Percentiles rank a stretch among this genome's conserved stretches.
Conservation (phyloP, 2,113 vertebrate species). For the Forbesichthys papilliferus region DNA sequence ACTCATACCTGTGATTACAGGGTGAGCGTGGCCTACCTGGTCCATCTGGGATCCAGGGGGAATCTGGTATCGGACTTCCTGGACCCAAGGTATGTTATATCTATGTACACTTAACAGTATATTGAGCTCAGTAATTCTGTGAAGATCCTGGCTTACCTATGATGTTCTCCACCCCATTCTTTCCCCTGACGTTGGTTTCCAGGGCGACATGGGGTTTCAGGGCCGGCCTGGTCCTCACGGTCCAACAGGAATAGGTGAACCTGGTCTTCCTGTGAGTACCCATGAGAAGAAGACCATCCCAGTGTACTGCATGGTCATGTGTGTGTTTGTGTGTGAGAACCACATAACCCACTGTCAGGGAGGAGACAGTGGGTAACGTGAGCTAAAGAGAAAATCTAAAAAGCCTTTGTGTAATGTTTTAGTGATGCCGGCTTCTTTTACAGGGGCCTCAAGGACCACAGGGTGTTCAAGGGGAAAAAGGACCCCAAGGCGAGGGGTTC, state of each 20-base stretch:
- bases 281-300: background rate
- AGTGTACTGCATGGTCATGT: background rate
- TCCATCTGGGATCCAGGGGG: constrained; percentile 83
- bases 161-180: background rate
- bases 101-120: background rate
- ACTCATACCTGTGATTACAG: constrained; percentile 66
- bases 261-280: constrained; percentile 81
- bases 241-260: constrained; percentile 84
- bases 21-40: constrained; percentile 84
- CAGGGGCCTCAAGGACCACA: constrained; percentile 89
- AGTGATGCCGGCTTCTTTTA: constrained; percentile 32
- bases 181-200: constrained; percentile 34
- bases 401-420: background rate
- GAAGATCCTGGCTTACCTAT: background rate
- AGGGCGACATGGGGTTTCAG: constrained; percentile 85
- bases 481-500: constrained; percentile 84
- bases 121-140: background rate
- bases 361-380: background rate
- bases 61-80: constrained; percentile 84
- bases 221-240: constrained; percentile 84
- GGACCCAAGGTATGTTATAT: constrained; percentile 81
- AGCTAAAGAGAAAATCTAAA: background rate
- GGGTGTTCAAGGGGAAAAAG: constrained; percentile 86
- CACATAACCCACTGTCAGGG: background rate
- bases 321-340: background rate